Base-by-base conservation (phyloP, 2,113 vertebrate genomes). In the Ailuropoda melanoleuca region DNA sequence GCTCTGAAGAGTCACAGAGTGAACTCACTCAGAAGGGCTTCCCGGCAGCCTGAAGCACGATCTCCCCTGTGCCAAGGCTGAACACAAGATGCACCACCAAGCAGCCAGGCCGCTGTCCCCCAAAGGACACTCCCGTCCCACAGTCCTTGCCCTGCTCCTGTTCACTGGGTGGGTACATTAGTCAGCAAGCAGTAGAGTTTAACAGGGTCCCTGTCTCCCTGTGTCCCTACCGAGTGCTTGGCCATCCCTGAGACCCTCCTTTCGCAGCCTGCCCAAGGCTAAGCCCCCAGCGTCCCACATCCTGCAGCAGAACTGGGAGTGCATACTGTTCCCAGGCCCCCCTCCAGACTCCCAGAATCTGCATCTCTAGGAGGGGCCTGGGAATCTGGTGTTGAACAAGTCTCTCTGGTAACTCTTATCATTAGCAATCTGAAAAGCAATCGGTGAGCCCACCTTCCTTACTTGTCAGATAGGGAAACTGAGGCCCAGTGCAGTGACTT, bases 141-240 rank as follows among this genome's bases (percentile, higher is more conserved):
- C n/a, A 43, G 55, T 15, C 24, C 55, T 23, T 86, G 9, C 53
- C 77, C 9, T 5, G 66, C 60, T 56, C 37, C 91, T 94, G 82
- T 90, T 86, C 84, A 75, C 87, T 48, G 50, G 50, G 62, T 39
- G 64, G 89, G 83, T 93, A 94, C 90, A 93, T 90, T 55, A 97
- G 66, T 96, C 95, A 95, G 83, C 48, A 64, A 62, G 88, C 78
- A 80, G 82, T 53, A 83, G 75, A 60, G 12, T n/a, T 86, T 58
- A 78, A 86, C 91, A 83, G 53, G 34, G 19, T 82, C 90, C 87
- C 91, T 77, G 70, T 55, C 94, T 94, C 85, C 81, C 93, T 74
- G 55, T 53, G 88, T 95, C 86, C 93, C 86, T 58, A 90, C 58
- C 66, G 48, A 88, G 64, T 26, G 81, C 86, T 26, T 86, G 62